Conservation (phyloP, 1,140 invertebrate species). For the Anastatus disparis region DNA sequence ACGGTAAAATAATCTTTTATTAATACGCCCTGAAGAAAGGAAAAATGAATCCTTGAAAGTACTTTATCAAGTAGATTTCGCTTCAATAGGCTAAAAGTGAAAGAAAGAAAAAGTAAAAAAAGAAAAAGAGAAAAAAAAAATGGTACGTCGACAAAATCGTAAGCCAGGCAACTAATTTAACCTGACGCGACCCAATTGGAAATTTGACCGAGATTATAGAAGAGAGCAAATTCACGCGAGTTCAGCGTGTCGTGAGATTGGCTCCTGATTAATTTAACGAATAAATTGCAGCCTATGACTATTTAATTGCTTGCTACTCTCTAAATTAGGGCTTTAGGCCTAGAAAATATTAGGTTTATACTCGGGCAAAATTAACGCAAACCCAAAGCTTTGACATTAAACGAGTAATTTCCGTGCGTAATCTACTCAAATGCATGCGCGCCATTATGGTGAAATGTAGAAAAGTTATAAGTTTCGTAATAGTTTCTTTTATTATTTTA, state of each 20-base stretch:
- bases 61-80: no score
- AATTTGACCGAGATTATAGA: conserved; percentile 1
- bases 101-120: not conserved
- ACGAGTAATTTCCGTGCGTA: conserved; percentile 40
- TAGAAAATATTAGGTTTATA: not conserved
- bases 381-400: not conserved
- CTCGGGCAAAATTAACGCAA: no score
- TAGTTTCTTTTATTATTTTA: no score
- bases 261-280: conserved; percentile 49
- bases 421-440: conserved; percentile 5
- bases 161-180: no score
- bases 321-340: not conserved
- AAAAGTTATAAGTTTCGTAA: no score
- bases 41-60: no score
- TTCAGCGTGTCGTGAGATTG: conserved; percentile 38
- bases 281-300: conserved; percentile 27
- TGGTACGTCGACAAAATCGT: no score
- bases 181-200: conserved; percentile 5
- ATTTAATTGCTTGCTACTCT: not conserved
- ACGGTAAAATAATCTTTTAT: no score
- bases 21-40: no score
- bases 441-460: no score
- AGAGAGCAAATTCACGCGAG: not conserved
- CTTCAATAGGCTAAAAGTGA: no score
- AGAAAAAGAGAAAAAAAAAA: no score